Evolutionary conservation across 92 coral and sea anemone species (phyloP), one percentile per base, ranked within the genome.

Genomic region (Palythoa grandis): DNA sequence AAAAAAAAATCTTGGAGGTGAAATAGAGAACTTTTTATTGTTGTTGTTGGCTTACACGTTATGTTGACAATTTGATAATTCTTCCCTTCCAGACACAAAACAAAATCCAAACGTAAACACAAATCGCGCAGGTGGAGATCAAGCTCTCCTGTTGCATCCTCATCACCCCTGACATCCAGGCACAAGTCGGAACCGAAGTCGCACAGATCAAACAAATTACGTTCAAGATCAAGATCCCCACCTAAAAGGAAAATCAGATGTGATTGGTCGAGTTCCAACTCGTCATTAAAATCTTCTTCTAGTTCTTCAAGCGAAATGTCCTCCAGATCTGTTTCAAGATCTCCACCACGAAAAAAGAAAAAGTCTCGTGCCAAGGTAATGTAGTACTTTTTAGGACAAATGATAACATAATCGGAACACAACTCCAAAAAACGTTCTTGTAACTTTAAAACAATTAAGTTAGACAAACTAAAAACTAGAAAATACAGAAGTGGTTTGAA

Each of bases 321-420:
- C n/a, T 72, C 54, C 7, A 43, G 35, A 7, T 38, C 77, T 5
- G 25, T 19, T 39, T 72, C 77, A 19, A 40, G 77, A 15, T 72
- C 77, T 43, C 77, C 77, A 37, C 56, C 54, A 43, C 77, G 77
- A 39, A 72, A 72, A 48, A 72, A 43, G 77, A 72, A 43, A 72
- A 72, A 43, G 38, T 43, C 54, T 5, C 77, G 77, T 72, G 13
- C 25, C 8, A 72, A 72, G 77, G 77, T 72, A 17, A 4, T 25
- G 7, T 9, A 67, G 1, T 23, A 22, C 20, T 67, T 15, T 11
- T 67, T 35, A 29, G 50, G 13, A 16, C 24, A 4, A 43, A 67
- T 11, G 4, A 15, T 67, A 67, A 29, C 37, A 20, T 10, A 67
- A 5, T 22, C 2, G 6, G 39, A 67, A 15, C 17, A 58, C 16